Evolutionary conservation across 2,888 invertebrate genomes (phyloP), one percentile per base, ranked within the genome.

Genomic region (Enchytraeus crypticus): DNA sequence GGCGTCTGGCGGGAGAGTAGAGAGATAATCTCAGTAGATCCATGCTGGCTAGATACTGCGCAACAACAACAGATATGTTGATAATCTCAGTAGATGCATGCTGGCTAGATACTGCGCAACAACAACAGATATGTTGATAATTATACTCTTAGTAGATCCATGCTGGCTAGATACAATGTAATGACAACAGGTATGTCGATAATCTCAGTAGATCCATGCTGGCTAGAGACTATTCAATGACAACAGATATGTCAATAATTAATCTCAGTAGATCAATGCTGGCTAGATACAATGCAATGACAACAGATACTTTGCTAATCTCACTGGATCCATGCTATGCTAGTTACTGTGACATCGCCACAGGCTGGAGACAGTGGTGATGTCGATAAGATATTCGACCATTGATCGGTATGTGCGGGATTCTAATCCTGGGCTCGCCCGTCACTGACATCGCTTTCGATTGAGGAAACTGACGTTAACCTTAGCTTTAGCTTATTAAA

Each of bases 71-170:
- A 14, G 30, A 11, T 8, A 8, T 8, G 53, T n/a, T n/a, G 87
- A 83, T 70, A 90, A 76, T 34, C 84, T 83, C 70, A 83, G 84
- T 26, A 92, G 81, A 76, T 90, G 89, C 63, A 86, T 82, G 64
- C 86, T 88, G 5, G 87, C 90, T 59, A 91, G 80, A 72, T 88
- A 86, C 74, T 87, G 87, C n/a, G n/a, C n/a, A 65, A 87, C 56
- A 23, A 65, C 5, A 29, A 53, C 8, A 14, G 30, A 11, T 8
- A 8, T 8, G 53, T n/a, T n/a, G 87, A 83, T 70, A 90, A 76
- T n/a, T n/a, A n/a, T 21, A 8, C 33, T 34, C 84, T 83, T 70
- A 83, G 84, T 26, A 92, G 81, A 76, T 90, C 89, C 63, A 86
- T 82, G 64, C 86, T 88, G 5, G 87, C 90, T 59, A 91, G 80